These are phyloP conservation scores for Diadumene lineata DNA, from an alignment of 92 coral and sea anemone genomes.

Conservation along the genomic window DNA sequence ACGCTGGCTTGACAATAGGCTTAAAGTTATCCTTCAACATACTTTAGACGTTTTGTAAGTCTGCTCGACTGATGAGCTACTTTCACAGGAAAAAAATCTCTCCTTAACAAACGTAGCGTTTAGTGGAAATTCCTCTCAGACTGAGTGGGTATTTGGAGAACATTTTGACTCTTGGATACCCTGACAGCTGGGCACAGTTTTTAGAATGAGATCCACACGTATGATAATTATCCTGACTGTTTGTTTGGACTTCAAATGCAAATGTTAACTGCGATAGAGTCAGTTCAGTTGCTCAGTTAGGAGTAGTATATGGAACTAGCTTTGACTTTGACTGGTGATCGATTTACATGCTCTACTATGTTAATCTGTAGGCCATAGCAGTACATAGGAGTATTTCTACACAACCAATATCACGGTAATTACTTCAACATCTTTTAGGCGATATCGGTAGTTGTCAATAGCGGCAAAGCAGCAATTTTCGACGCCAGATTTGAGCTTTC, in stretches of 20 bases:
- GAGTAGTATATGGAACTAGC: not conserved
- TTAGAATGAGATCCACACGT: constrained; percentile 30
- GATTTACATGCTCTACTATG: not conserved
- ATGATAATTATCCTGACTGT: constrained; percentile 52
- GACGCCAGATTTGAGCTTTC: not conserved
- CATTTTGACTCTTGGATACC: too few species aligned
- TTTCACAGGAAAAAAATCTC: not conserved
- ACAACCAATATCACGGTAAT: constrained; percentile 3
- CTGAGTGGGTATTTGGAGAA: not conserved
- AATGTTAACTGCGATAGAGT: constrained; percentile 41
- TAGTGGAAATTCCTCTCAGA: not conserved
- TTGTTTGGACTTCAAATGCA: constrained; percentile 73
- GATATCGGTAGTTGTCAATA: not conserved
- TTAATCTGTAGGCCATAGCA: not conserved
- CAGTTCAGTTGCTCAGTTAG: constrained; percentile 17
- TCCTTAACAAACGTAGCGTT: not conserved
- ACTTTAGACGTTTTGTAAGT: not conserved
- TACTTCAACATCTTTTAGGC: not conserved
- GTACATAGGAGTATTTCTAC: not conserved
- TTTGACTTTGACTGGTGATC: constrained; percentile 6
- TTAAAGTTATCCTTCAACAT: constrained; percentile 5
- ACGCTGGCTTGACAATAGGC: constrained; percentile 19
- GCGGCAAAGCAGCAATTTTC: not conserved
- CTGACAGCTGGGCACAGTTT: constrained; percentile 61
- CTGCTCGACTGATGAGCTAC: constrained; percentile 11